Base-by-base conservation (phyloP, 2,113 vertebrate species). In the Gymnocephalus cernua region DNA sequence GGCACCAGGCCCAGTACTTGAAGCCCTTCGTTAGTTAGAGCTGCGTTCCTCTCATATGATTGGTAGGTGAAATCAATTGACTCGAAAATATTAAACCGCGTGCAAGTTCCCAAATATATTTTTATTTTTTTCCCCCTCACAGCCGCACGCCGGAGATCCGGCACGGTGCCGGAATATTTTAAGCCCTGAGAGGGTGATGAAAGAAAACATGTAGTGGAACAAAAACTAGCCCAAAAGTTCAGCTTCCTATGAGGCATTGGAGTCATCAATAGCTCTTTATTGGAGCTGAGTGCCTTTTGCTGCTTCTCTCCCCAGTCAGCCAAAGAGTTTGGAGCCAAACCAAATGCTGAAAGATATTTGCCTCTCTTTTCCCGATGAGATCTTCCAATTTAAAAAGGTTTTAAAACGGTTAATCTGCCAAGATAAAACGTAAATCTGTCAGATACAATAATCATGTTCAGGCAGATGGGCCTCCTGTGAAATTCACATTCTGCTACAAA, bases 401-500 rank as follows among this genome's bases (percentile, higher is more conserved):
- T 79, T 86, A 3, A 69, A 74, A 66, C 61, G 4, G 27, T 74
- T 77, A 27, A 76, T 75, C 44, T 84, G 70, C 66, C 77, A 78
- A 68, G 3, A 64, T 38, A 57, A 72, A 1, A 27, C 12, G 3
- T 59, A 71, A 77, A 84, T 82, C 25, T 86, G 74, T 69, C 61
- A 19, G 41, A 70, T n/a, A 74, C 38, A 72, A 80, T 63, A 4
- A 27, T 12, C 6, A 15, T n/a, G 6, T 21, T 32, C 27, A 41
- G 21, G n/a, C 23, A 12, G 18, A 67, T 51, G 16, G 51, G 61
- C 32, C 23, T 75, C 67, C 35, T 41, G 59, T 61, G 38, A 64
- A 69, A 77, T 61, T 23, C 25, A 74, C 53, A 70, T 78, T 84
- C 77, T 88, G 82, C 67, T 86, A 58, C 53, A 91, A 77, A 77